Conservation (phyloP, 2,113 vertebrate species). For the Callionymus lyra region DNA sequence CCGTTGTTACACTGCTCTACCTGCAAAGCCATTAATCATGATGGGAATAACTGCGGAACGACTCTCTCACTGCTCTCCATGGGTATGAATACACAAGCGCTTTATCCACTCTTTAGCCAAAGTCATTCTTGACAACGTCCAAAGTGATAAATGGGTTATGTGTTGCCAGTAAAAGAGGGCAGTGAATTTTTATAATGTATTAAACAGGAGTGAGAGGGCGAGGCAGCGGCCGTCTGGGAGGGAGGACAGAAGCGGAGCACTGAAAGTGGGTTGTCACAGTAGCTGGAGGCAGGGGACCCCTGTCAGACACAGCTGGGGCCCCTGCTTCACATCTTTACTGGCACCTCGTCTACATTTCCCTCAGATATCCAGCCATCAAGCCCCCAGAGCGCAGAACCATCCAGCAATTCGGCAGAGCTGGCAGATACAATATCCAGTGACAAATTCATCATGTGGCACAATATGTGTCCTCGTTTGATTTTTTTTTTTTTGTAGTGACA, state of each 20-base stretch:
- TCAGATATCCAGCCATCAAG: slow-evolving; percentile 40
- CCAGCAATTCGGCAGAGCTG: slow-evolving; percentile 34
- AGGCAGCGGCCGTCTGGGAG: slow-evolving; percentile 9
- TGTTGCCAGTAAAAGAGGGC: slow-evolving; percentile 31
- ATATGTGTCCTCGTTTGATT: neutral
- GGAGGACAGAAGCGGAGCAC: slow-evolving; percentile 2
- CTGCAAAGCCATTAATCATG: slow-evolving; percentile 45
- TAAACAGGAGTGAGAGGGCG: slow-evolving; percentile 33
- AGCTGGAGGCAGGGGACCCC: slow-evolving; percentile 39
- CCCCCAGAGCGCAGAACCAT: slow-evolving; percentile 26
- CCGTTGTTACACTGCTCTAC: slow-evolving; percentile 31
- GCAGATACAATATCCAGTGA: slow-evolving; percentile 23
- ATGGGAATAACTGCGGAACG: slow-evolving; percentile 37
- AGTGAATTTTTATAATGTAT: slow-evolving; percentile 50
- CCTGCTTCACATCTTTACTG: slow-evolving; percentile 39
- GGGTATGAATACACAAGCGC: slow-evolving; percentile 43
- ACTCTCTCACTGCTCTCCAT: slow-evolving; percentile 16
- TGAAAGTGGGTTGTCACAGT: slow-evolving; percentile 37
- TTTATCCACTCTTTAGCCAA: slow-evolving; percentile 56
- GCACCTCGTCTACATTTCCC: slow-evolving; percentile 29
- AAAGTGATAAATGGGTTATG: slow-evolving; percentile 60
- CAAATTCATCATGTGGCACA: slow-evolving; percentile 5
- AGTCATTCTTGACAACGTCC: slow-evolving; percentile 59
- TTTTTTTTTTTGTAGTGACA: slow-evolving; percentile 3
- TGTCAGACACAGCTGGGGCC: slow-evolving; percentile 35